Conservation (phyloP, 2,113 vertebrate species). For the Actenoides hombroni region DNA sequence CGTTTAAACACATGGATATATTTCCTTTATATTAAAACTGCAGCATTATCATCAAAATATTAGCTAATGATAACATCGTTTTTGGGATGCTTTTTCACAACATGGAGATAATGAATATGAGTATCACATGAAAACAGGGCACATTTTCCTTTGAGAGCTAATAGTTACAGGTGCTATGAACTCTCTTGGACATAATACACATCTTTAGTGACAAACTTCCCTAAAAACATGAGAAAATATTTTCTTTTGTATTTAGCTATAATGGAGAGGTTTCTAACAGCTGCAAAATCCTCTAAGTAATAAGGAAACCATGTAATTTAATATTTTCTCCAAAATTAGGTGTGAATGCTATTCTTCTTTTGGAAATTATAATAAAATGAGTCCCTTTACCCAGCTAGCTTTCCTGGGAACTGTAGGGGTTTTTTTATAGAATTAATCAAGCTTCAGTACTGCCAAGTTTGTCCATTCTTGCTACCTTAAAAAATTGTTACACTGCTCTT, state of each 20-base stretch:
- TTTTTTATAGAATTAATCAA: not conserved
- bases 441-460: not conserved
- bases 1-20: not conserved
- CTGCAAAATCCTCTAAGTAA: not conserved
- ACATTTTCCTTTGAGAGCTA: not conserved
- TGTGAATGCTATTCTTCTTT: not conserved
- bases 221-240: not conserved
- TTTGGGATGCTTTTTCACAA: not conserved
- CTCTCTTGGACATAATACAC: not conserved
- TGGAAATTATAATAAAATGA: not conserved
- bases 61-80: not conserved
- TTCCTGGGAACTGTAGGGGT: not conserved
- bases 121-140: not conserved
- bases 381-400: slow-evolving; percentile 5
- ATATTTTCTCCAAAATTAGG: not conserved
- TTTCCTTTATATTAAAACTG: not conserved
- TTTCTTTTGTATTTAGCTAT: not conserved
- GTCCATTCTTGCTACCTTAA: not conserved
- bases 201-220: not conserved
- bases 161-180: not conserved
- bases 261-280: not conserved
- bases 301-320: not conserved
- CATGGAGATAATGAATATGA: not conserved
- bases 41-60: not conserved
- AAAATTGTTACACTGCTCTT: slow-evolving; percentile 1